Percentiles rank a stretch among this genome's conserved stretches.
Evolutionary conservation across 1,140 invertebrate genomes (phyloP).

Genomic region (Drosophila albomicans): DNA sequence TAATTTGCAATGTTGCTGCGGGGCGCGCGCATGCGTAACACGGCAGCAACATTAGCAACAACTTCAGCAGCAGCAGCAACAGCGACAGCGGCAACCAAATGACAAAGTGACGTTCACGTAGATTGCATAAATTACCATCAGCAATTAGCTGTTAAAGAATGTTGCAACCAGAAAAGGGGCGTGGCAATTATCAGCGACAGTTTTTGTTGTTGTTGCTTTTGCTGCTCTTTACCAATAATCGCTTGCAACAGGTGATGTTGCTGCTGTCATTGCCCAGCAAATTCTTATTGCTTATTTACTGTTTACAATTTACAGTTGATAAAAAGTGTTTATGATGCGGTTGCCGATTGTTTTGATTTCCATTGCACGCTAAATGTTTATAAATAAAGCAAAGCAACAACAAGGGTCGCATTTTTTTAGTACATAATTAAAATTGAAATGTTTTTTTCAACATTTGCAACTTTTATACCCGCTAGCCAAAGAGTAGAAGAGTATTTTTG

Average conservation of each 20-base stretch:
- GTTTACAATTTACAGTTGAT: constrained; percentile 19
- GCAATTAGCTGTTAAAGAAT: constrained; percentile 60
- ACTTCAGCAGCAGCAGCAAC: constrained; percentile 19
- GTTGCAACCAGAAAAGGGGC: constrained; percentile 18
- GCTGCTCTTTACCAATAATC: constrained; percentile 20
- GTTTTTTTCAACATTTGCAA: constrained; percentile 41
- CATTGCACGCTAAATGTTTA: constrained; percentile 60
- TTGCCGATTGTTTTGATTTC: constrained; percentile 55
- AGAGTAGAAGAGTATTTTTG: no score
- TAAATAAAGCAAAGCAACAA: constrained; percentile 41
- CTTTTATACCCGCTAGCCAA: no score
- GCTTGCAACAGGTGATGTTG: constrained; percentile 62
- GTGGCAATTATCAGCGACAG: constrained; percentile 39
- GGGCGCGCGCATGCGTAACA: constrained; percentile 72
- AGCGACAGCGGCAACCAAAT: constrained; percentile 43
- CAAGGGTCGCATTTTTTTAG: constrained; percentile 50
- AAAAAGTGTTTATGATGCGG: constrained; percentile 26
- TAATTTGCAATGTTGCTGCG: constrained; percentile 57
- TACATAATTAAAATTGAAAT: constrained; percentile 63
- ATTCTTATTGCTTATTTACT: constrained; percentile 4
- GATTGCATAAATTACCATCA: constrained; percentile 71
- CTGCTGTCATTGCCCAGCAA: background rate
- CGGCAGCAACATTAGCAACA: constrained; percentile 57
- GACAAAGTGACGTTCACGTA: constrained; percentile 37
- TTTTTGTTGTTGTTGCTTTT: constrained; percentile 22